phyloP scores from a whole-genome alignment of 2,113 vertebrate genomes.

The Tetraodon nigroviridis region DNA sequence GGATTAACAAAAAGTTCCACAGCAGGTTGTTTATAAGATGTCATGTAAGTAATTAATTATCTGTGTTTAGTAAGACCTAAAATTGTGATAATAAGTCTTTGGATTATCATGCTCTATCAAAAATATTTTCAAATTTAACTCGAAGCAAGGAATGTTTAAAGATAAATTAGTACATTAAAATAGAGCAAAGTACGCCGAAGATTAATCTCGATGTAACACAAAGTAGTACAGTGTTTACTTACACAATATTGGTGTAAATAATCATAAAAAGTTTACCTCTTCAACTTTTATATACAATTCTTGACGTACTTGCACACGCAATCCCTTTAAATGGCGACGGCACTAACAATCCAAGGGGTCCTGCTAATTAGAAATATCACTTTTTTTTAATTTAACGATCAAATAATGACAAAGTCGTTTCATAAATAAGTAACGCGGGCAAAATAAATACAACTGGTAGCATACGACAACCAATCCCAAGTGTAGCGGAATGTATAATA shows the following conservation, averaged over 20 bases:
- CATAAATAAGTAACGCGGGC: not conserved
- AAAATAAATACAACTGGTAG: not conserved
- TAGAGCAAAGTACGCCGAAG: not conserved
- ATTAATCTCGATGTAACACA: not conserved
- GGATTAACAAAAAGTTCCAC: not conserved
- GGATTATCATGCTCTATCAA: no score
- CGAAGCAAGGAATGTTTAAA: not conserved
- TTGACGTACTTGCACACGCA: constrained; percentile 19
- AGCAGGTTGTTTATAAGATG: constrained; percentile 31
- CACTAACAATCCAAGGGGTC: constrained; percentile 23
- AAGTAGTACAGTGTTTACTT: no score
- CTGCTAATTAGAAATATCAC: rapidly evolving
- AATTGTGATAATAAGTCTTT: no score
- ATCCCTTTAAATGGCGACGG: constrained; percentile 72
- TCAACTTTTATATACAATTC: constrained; percentile 21
- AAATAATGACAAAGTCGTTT: not conserved
- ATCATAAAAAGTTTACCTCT: not conserved
- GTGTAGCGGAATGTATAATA: not conserved
- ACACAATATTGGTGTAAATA: not conserved
- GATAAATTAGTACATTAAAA: not conserved
- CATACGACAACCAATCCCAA: not conserved
- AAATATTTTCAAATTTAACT: no score
- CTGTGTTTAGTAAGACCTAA: no score
- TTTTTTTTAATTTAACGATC: not conserved
- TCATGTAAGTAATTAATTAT: not conserved